Evolutionary conservation across 2,113 vertebrate species (phyloP).

Genomic region (Anguilla rostrata): DNA sequence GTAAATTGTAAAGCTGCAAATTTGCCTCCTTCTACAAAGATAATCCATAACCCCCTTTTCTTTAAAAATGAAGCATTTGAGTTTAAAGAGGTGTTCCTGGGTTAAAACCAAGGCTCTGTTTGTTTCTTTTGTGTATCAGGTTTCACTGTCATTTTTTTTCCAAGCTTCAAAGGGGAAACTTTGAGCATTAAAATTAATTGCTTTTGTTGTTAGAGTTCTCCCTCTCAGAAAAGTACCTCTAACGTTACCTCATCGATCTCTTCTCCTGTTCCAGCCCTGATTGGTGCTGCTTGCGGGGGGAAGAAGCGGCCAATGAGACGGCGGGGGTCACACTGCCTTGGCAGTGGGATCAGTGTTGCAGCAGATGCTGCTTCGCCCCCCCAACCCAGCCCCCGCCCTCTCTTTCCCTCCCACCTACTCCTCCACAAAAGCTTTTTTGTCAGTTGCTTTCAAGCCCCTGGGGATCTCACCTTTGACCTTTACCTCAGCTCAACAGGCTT

Average conservation of each 20-base stretch:
- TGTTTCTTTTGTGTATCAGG: background rate
- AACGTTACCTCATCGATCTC: constrained; percentile 50
- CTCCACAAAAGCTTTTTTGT: constrained; percentile 42
- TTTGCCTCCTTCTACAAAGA: background rate
- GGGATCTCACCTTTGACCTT: constrained; percentile 44
- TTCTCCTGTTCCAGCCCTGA: constrained; percentile 32
- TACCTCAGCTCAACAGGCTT: constrained; percentile 44
- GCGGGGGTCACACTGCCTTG: constrained; percentile 57
- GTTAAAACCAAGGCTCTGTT: background rate
- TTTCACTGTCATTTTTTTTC: background rate
- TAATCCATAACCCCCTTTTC: background rate
- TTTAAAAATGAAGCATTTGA: background rate
- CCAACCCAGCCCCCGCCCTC: background rate
- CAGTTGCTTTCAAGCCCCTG: constrained; percentile 45
- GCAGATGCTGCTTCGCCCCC: constrained; percentile 59
- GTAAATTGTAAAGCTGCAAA: background rate
- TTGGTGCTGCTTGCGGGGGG: constrained; percentile 40
- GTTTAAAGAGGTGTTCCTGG: constrained; percentile 5
- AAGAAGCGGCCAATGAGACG: constrained; percentile 44
- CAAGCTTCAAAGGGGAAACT: constrained; percentile 33
- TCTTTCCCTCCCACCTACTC: constrained; percentile 25
- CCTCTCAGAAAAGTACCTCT: constrained; percentile 41
- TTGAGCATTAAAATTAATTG: constrained; percentile 45
- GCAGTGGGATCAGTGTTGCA: constrained; percentile 55
- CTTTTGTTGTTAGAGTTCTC: constrained; percentile 46